These are phyloP conservation scores for Metopolophium dirhodum DNA, from an alignment of 1,140 invertebrate species.

Conservation along the genomic window DNA sequence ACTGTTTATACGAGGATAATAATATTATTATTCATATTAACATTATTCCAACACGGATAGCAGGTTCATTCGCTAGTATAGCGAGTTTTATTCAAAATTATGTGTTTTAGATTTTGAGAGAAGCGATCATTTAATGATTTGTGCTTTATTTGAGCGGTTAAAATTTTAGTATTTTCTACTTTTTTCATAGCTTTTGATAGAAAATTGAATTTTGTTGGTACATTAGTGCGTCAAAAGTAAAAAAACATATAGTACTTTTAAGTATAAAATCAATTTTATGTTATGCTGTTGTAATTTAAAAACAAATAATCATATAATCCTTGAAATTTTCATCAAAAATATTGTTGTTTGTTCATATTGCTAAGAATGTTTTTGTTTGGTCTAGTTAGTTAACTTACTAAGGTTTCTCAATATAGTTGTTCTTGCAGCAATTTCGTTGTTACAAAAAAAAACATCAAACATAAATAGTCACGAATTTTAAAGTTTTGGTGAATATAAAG, in stretches of 20 bases:
- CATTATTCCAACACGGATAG: neutral
- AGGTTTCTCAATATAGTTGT: too few relatives aligned
- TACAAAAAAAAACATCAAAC: too few relatives aligned
- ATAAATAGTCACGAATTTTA: too few relatives aligned
- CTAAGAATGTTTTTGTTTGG: too few relatives aligned
- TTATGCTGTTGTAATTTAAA: neutral
- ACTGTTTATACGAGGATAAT: neutral
- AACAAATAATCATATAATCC: too few relatives aligned
- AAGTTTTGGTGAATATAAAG: too few relatives aligned
- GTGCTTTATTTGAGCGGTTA: neutral
- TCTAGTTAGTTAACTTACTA: too few relatives aligned
- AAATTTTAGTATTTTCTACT: neutral
- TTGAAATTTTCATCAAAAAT: too few relatives aligned
- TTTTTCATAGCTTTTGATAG: too few relatives aligned
- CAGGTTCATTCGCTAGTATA: rapidly evolving
- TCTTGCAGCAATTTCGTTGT: too few relatives aligned
- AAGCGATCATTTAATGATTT: neutral
- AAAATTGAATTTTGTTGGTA: neutral
- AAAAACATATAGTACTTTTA: neutral
- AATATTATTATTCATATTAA: neutral
- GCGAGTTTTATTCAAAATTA: neutral
- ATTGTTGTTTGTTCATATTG: too few relatives aligned
- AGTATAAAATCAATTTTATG: neutral
- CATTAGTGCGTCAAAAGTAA: neutral
- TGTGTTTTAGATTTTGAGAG: too few relatives aligned